Base-by-base conservation (phyloP, 2,113 vertebrate genomes). In the Lontra canadensis region DNA sequence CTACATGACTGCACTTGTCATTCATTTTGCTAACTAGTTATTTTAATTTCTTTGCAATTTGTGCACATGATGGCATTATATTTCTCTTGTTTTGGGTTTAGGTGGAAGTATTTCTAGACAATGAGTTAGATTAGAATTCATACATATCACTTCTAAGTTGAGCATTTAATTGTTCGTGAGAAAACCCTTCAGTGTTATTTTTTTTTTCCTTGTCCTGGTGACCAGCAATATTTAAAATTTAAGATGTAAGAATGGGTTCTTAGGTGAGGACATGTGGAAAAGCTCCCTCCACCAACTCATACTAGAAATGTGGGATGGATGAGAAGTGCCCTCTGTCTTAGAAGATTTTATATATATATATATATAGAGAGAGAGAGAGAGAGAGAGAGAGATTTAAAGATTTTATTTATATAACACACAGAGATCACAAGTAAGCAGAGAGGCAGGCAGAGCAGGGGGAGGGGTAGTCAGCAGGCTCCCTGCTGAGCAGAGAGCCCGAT, bases 1-100 rank as follows among this genome's bases (percentile, higher is more conserved):
- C 61, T 18, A 36, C 15, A n/a, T 81, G 11, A 26, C n/a, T 44
- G 1, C 21, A 61, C 2, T 36, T 88, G 21, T 59, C 57, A 49
- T 76, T 88, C 8, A 34, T 65, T 52, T 36, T 84, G 10, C 15
- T 55, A 3, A 55, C 2, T 8, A 31, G 2, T 29, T 69, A 23
- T 63, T 83, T 79, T 34, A 11, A n/a, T 3, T 80, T 89, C 7
- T 63, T 83, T 88, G 25, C 0, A 2, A 25, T 71, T 52, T 71
- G 7, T 55, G 4, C 12, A 31, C 21, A 21, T 10, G 4, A 21
- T 11, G 34, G 2, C 18, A 88, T 74, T 78, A 12, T 14, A 39
- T 3, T n/a, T 49, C 2, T 23, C 34, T 0, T 0, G 1, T 49
- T 6, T 47, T 42, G 5, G 1, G 0, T 79, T 69, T 69, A 26